A percentile compares a stretch with the other conserved stretches of the same genome.
Evolutionary conservation across 2,113 vertebrate genomes (phyloP).

Genomic region (Ardeotis arabs): DNA sequence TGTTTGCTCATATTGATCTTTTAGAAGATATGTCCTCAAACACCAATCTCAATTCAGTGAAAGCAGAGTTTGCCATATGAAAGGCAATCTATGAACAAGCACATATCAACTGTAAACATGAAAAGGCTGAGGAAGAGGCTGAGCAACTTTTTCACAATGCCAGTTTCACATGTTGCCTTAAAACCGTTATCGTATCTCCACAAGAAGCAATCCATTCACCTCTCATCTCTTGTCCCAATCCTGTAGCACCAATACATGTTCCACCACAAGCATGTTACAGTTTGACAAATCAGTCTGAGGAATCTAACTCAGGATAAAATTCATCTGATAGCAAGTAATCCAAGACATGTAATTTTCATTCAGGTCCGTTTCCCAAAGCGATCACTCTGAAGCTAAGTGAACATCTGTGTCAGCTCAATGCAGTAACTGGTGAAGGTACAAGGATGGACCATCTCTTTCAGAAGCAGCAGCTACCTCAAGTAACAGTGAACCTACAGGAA

Average conservation of each 20-base stretch:
- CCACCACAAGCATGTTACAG: neutral
- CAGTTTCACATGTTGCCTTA: fast-evolving
- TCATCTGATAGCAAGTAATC: neutral
- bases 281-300: neutral
- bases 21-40: neutral
- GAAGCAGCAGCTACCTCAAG: neutral
- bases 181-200: neutral
- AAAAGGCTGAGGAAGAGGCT: neutral
- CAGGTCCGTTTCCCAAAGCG: neutral
- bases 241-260: neutral
- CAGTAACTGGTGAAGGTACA: neutral
- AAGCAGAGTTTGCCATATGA: neutral
- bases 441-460: neutral
- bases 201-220: neutral
- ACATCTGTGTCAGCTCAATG: neutral
- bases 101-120: fast-evolving
- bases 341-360: neutral
- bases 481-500: neutral
- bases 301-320: neutral
- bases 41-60: fast-evolving
- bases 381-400: too few species aligned
- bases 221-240: neutral
- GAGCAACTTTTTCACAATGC: neutral
- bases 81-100: neutral
- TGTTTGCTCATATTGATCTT: neutral